These are phyloP conservation scores for Hemicentrotus pulcherrimus DNA, from an alignment of 35 echinoderm and acorn worm genomes.

Conservation along the genomic window DNA sequence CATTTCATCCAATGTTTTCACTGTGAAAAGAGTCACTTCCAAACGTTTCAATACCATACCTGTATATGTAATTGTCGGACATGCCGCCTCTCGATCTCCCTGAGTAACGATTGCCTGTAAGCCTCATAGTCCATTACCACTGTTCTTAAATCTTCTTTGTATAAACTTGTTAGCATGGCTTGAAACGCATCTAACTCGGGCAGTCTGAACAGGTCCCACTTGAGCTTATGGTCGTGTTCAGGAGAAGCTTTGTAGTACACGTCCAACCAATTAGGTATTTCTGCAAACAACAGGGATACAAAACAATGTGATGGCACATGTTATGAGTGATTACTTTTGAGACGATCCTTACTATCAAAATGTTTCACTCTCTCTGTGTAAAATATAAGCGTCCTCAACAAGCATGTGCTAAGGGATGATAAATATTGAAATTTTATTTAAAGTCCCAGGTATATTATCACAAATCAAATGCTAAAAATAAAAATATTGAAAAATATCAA, in stretches of 20 bases:
- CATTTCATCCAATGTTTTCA: too few relatives aligned
- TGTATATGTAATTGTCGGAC: constrained; percentile 28
- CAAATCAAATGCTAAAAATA: too few relatives aligned
- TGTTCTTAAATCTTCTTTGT: constrained; percentile 78
- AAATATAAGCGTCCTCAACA: too few relatives aligned
- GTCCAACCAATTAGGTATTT: constrained; percentile 90
- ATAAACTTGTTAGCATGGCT: constrained; percentile 86
- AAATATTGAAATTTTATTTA: too few relatives aligned
- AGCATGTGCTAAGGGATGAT: too few relatives aligned
- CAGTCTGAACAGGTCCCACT: constrained; percentile 91
- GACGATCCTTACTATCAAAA: too few relatives aligned
- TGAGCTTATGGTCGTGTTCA: constrained; percentile 90
- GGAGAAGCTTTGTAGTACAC: constrained; percentile 87
- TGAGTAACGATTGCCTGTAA: constrained; percentile 62
- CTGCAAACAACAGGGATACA: constrained; percentile 54
- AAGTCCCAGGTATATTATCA: too few relatives aligned
- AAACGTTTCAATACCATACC: not conserved
- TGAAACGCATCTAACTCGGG: constrained; percentile 87
- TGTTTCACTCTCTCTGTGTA: too few relatives aligned
- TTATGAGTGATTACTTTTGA: too few relatives aligned
- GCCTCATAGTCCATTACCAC: constrained; percentile 96
- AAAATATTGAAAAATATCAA: too few relatives aligned
- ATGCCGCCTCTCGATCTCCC: constrained; percentile 77
- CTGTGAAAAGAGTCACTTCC: too few relatives aligned
- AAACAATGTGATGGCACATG: not conserved